Base-by-base conservation (phyloP, 2,888 invertebrate species). In the Nebria brevicollis region DNA sequence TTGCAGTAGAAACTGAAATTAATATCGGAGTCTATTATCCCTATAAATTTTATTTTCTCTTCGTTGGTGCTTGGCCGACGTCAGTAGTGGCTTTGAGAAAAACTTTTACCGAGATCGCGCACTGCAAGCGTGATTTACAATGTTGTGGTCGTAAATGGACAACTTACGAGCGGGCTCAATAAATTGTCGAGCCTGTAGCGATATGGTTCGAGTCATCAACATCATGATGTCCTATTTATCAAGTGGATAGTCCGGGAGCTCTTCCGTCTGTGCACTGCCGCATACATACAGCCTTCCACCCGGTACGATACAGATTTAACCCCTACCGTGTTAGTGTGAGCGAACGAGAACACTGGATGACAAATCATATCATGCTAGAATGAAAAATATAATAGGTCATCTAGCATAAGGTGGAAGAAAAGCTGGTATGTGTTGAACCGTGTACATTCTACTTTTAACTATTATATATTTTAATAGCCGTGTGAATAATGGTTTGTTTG, bases 121-220 rank as follows among this genome's bases (percentile, higher is more conserved):
- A 66, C 66, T 66, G 70, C 76, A 34, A 65, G 42, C 68, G 77
- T 77, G 72, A 77, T 77, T 77, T 77, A 77, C 54, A 42, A 41
- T 72, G 72, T 70, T 72, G 43, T 25, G 72, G 64, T 70, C 77
- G 72, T 72, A 77, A 77, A 77, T 77, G 77, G 77, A 77, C 77
- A 77, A 43, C 68, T 70, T 77, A 77, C 77, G 72, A 72, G 77
- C 72, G 77, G 34, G 26, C 76, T 34, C 72, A 72, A 77, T 72
- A 72, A 77, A 77, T 72, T 77, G 72, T 42, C 66, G 10, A n/a
- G 77, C 77, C 43, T 41, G 42, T 73, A 73, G 77, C 77, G 77
- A 77, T 79, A 79, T 79, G 79, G 79, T 75, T 26, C 68, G 15
- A 79, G 74, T 79, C 79, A 79, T 79, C 79, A 79, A 66, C 68